Conservation (phyloP, 92 coral and sea anemone species). For the Anthopleura xanthogrammica region DNA sequence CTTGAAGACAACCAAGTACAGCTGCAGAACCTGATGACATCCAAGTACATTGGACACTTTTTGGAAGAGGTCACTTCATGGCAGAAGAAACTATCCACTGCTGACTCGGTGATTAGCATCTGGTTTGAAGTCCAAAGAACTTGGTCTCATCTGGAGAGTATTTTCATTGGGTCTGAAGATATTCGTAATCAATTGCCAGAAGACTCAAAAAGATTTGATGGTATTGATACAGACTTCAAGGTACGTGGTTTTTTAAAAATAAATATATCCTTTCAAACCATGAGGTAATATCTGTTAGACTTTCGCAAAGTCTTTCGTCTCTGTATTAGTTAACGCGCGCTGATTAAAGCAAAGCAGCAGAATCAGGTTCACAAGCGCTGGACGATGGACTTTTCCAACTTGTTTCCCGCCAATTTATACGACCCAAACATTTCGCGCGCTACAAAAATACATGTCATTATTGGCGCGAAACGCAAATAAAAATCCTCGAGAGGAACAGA, state of each 20-base stretch:
- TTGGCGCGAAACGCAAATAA: no score
- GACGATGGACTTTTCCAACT: no score
- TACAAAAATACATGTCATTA: no score
- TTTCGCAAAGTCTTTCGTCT: no score
- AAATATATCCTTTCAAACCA: background rate
- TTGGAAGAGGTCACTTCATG: conserved; percentile 95
- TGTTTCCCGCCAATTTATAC: no score
- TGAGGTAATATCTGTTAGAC: no score
- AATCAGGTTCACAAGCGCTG: no score
- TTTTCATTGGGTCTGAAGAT: conserved; percentile 98
- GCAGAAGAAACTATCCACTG: conserved; percentile 96
- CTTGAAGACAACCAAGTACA: conserved; percentile 99
- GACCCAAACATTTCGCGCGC: no score
- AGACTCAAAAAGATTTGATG: conserved; percentile 97
- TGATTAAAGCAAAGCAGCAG: no score
- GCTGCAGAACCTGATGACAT: conserved; percentile 97
- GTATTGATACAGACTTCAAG: conserved; percentile 94
- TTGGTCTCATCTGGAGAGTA: conserved; percentile 98
- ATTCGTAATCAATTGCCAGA: conserved; percentile 96
- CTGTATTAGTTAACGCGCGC: no score
- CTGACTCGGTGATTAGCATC: conserved; percentile 93
- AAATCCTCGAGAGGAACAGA: no score
- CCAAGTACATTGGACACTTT: conserved; percentile 98
- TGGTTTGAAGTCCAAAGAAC: conserved; percentile 99
- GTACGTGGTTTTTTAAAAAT: conserved; percentile 22